Evolutionary conservation across 2,113 vertebrate species (phyloP).

Genomic region (Nothocercus julius): DNA sequence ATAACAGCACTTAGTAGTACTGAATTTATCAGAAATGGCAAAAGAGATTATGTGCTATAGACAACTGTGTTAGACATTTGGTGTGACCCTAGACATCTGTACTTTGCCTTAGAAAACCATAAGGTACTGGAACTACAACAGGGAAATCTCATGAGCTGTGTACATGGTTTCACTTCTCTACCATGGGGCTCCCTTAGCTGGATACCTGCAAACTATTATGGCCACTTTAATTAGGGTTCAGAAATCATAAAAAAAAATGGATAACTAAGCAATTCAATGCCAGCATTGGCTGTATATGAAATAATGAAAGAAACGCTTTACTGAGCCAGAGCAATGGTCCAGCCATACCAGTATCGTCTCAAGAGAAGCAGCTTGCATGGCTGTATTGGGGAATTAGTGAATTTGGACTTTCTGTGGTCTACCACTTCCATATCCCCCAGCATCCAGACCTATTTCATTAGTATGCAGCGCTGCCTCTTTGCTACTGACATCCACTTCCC

Average conservation of each 20-base stretch:
- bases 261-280: neutral
- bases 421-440: neutral
- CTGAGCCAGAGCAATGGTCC: neutral
- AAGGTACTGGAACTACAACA: neutral
- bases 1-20: neutral
- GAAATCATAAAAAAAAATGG: neutral
- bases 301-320: neutral
- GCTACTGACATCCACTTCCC: neutral
- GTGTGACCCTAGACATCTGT: neutral
- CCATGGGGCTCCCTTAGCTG: neutral
- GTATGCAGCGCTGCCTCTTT: neutral
- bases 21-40: neutral
- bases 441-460: neutral
- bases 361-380: neutral
- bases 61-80: neutral
- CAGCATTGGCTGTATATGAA: neutral
- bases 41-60: neutral
- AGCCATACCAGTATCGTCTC: neutral
- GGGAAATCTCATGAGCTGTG: neutral
- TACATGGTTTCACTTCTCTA: neutral
- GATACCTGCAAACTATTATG: neutral
- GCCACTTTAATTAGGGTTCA: neutral
- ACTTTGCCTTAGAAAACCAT: neutral
- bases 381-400: neutral
- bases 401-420: accelerated